Base-by-base conservation (phyloP, 2,888 invertebrate species). In the Fragum sueziense region DNA sequence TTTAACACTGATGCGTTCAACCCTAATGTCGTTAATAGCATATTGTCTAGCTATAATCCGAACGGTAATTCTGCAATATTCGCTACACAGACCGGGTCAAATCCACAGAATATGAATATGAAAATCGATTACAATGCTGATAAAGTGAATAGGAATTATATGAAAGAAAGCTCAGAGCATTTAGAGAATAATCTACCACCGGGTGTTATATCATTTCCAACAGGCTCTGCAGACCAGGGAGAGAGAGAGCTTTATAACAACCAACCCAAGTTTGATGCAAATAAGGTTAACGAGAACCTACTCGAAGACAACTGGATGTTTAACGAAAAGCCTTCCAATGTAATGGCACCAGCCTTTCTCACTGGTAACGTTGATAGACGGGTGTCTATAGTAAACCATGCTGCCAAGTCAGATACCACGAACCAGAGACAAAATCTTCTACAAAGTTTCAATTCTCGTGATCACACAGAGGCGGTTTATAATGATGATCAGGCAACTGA, bases 41-140 rank as follows among this genome's bases (percentile, higher is more conserved):
- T 68, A 22, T 61, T 70, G 27, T 20, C 59, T n/a, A 9, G 69
- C 27, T 78, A 41, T 59, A 70, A 59, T 33, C 81, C 81, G 3
- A 65, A 61, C 22, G n/a, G 67, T 25, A 72, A 65, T 11, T 70
- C 74, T 25, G 37, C 41, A n/a, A 37, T 17, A n/a, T 78, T 78
- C 47, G 34, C 72, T 1, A 79, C 79, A 22, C 82, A 82, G 51
- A 82, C 82, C 25, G 82, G 82, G 17, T 82, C 82, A 4, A 27
- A 76, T 33, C 65, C 70, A 17, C 37, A 52, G 9, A 75, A 76
- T 52, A 6, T 14, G n/a, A 37, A 67, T 0, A 17, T 51, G 0
- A 29, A 41, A 41, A 17, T 51, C 9, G n/a, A 47, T 3, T 82
- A 52, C 52, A 41, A 82, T 37, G 73, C 82, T 22, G 70, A 82